Percentiles rank a stretch among this genome's conserved stretches.
Evolutionary conservation across 2,113 vertebrate species (phyloP).

Genomic region (Nematolebias whitei): DNA sequence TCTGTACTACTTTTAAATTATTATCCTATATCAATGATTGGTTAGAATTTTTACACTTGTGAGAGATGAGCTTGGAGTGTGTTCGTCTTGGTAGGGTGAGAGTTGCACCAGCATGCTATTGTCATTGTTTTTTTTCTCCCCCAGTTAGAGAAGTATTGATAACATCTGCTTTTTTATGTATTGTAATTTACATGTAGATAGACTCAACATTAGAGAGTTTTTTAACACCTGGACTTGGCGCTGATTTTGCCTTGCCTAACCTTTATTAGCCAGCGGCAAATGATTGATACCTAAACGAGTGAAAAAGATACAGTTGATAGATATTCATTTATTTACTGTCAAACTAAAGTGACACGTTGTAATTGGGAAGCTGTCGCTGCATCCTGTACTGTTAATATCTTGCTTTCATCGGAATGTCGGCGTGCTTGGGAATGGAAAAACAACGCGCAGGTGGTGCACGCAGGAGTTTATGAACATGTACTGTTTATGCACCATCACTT

Average conservation of each 20-base stretch:
- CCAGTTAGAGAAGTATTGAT: too few relatives aligned
- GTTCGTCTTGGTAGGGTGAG: slow-evolving; percentile 20
- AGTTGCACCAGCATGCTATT: slow-evolving; percentile 6
- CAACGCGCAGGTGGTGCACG: slow-evolving; percentile 33
- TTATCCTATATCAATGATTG: slow-evolving; percentile 34
- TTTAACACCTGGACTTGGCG: background rate
- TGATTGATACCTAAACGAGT: slow-evolving; percentile 2
- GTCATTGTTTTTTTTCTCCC: too few relatives aligned
- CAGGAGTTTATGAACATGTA: slow-evolving; percentile 34
- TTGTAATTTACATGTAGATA: too few relatives aligned
- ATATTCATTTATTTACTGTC: slow-evolving; percentile 49
- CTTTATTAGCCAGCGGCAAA: slow-evolving; percentile 23
- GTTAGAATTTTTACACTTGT: slow-evolving; percentile 12
- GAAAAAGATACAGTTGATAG: background rate
- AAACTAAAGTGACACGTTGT: slow-evolving; percentile 39
- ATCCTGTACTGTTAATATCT: slow-evolving; percentile 38
- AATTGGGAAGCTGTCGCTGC: slow-evolving; percentile 23
- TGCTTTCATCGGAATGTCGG: slow-evolving; percentile 18
- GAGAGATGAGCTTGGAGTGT: slow-evolving; percentile 10
- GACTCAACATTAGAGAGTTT: background rate
- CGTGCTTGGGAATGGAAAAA: slow-evolving; percentile 36
- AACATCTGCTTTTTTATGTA: too few relatives aligned
- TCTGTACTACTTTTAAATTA: slow-evolving; percentile 51
- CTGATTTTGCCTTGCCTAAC: slow-evolving; percentile 1
- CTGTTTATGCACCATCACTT: slow-evolving; percentile 60